Evolutionary conservation across 2,888 invertebrate species (phyloP), one percentile per base, ranked within the genome.

Genomic region (Drosophila barbarae): DNA sequence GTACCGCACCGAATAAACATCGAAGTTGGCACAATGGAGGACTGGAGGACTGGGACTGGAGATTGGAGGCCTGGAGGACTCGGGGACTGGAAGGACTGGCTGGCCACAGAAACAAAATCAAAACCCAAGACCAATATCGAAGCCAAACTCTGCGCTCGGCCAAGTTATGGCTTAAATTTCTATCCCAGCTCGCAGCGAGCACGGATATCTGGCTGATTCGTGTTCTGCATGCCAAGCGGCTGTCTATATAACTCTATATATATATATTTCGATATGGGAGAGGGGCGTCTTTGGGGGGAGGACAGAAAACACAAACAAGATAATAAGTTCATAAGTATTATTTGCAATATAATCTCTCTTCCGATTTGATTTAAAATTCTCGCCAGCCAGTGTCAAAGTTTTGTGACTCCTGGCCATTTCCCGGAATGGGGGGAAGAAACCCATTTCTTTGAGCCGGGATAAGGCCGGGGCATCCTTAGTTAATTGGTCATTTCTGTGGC

Each of bases 271-370:
- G 30, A 30, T 23, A 32, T 13, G 12, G 6, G 10, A 32, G 10
- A 28, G 50, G 10, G 21, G 32, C 57, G 42, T 36, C 55, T 34
- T 52, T 41, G 49, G 49, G 64, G 63, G 57, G 57, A 71, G 64
- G 57, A 64, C 59, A 67, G 73, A 61, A 63, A 77, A 69, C 73
- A 75, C 77, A 84, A 82, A 82, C 85, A 82, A 84, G 81, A 82
- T 82, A 82, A 82, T 82, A 82, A 84, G 83, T 82, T 82, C 81
- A 77, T 82, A 84, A 82, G 83, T 84, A 81, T 81, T 81, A 82
- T 81, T 81, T 78, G 72, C 69, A 58, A 74, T 63, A 76, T 82
- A 78, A 78, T 78, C 78, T 77, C 69, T 60, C 73, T 50, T 54
- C 56, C 65, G 71, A 74, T 84, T 74, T 69, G 74, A 78, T 80